These are phyloP conservation scores for Todiramphus saurophagus DNA, from an alignment of 2,113 vertebrate species.

Conservation along the genomic window DNA sequence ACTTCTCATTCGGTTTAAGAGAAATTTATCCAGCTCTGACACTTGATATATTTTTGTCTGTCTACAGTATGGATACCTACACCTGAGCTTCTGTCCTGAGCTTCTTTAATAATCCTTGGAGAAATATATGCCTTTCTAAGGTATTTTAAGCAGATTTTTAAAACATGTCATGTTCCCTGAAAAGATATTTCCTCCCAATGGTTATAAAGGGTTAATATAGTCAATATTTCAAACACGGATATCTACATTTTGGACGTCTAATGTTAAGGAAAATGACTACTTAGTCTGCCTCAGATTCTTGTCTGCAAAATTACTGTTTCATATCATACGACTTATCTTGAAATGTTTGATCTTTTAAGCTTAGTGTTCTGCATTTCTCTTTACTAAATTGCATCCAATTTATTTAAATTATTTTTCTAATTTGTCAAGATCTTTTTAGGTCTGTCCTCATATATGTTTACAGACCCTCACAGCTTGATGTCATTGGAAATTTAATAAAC, in stretches of 20 bases:
- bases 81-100: background rate
- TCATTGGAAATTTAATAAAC: slow-evolving; percentile 66
- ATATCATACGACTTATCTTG: background rate
- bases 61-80: background rate
- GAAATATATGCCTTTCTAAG: background rate
- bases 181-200: background rate
- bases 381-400: slow-evolving; percentile 33
- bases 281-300: background rate
- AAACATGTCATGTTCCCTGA: background rate
- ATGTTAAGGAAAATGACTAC: background rate
- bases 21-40: background rate
- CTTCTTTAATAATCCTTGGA: background rate
- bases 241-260: background rate
- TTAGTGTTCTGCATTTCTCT: slow-evolving; percentile 5
- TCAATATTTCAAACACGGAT: background rate
- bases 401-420: slow-evolving; percentile 46
- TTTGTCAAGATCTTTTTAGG: slow-evolving; percentile 24
- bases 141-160: background rate
- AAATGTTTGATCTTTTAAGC: slow-evolving; percentile 3
- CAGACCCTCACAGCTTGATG: slow-evolving; percentile 55
- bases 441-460: slow-evolving; percentile 42
- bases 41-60: background rate
- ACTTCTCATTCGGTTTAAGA: background rate
- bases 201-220: background rate
- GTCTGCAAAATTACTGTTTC: background rate